Base-by-base conservation (phyloP, 2,797 vertebrate genomes). In the Thunnus albacares region DNA sequence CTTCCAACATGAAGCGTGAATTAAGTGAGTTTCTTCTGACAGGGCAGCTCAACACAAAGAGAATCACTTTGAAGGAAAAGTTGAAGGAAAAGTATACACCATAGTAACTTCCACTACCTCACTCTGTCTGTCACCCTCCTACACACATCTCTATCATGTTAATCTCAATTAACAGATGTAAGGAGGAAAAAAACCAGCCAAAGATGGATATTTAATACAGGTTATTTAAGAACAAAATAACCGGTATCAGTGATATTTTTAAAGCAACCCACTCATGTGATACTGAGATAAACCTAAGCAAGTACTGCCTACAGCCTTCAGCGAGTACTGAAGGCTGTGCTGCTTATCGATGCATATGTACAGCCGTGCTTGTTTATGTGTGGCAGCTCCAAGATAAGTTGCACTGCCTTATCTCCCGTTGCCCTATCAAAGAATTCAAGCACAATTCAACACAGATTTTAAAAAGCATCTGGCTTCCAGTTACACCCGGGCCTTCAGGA, bases 311-410 rank as follows among this genome's bases (percentile, higher is more conserved):
- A 8, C 38, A 38, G 38, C 38, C 9, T 38, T 38, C 38, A 38
- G 38, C 11, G 10, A 38, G 88, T 2, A 8, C 28, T 52, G 61
- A 69, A 30, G 55, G 65, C 77, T 1, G 33, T 56, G 20, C 60
- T 61, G 87, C 87, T 81, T 80, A 84, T 81, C 68, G 35, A 81
- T 79, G 70, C 62, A 75, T 56, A 71, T 38, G 74, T 72, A 66
- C 69, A 71, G 61, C 78, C 20, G 18, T 51, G 87, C 82, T 83
- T 87, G 81, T 91, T 87, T 92, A 80, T 76, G 76, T 80, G 85
- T 88, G 75, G 85, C 86, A 83, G 88, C 87, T 69, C 73, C 14
- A 0, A 85, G 90, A 90, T 92, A 89, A 90, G 77, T 85, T 58
- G 75, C 78, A 66, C 66, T 5, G 51, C 65, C 76, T 86, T 89